Conservation (phyloP, 2,888 invertebrate genomes). For the Epirrhoe alternata region DNA sequence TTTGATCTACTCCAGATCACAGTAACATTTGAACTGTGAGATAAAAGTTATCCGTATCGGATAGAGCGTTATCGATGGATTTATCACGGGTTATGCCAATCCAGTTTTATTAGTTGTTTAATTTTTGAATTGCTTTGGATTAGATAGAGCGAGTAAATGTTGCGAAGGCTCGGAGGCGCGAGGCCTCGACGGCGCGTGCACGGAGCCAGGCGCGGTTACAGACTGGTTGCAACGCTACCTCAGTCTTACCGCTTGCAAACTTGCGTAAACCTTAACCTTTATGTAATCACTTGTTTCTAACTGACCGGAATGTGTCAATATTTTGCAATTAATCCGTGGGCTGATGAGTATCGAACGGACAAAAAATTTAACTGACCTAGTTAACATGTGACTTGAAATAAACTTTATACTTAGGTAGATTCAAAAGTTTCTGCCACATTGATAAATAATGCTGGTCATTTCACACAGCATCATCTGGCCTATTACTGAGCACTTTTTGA, state of each 20-base stretch:
- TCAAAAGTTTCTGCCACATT: not conserved
- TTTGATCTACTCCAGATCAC: constrained; percentile 46
- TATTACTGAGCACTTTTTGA: no score
- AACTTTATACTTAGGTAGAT: not conserved
- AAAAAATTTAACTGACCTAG: not conserved
- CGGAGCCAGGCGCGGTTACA: constrained; percentile 45
- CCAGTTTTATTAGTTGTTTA: constrained; percentile 37
- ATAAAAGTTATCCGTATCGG: constrained; percentile 48
- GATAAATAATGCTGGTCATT: no score
- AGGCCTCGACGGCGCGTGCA: constrained; percentile 36
- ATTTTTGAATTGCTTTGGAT: constrained; percentile 25
- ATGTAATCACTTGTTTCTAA: constrained; percentile 69
- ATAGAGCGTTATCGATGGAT: constrained; percentile 55
- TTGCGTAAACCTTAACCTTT: constrained; percentile 74
- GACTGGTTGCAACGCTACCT: constrained; percentile 33
- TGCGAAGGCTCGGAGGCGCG: constrained; percentile 28
- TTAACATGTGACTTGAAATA: not conserved
- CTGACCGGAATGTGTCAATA: constrained; percentile 55
- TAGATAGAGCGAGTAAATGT: constrained; percentile 13
- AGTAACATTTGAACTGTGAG: constrained; percentile 36
- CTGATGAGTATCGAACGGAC: not conserved
- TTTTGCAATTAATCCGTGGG: constrained; percentile 41
- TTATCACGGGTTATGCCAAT: constrained; percentile 49
- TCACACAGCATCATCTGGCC: no score
- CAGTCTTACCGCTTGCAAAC: constrained; percentile 42